Evolutionary conservation across 2,113 vertebrate genomes (phyloP).

Genomic region (Sakesphorus luctuosus): DNA sequence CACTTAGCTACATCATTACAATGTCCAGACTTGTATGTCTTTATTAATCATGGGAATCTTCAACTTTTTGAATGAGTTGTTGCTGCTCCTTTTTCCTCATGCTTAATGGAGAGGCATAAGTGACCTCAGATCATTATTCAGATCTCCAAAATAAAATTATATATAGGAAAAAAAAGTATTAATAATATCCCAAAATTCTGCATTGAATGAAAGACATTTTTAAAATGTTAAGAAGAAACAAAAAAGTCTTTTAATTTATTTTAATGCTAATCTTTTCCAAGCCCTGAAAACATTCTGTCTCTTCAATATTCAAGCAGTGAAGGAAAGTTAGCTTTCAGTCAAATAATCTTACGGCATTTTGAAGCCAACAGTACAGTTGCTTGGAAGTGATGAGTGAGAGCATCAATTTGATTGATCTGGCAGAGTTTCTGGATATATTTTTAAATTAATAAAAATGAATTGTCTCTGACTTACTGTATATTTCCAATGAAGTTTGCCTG

Average conservation of each 20-base stretch:
- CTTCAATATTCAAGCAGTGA: neutral
- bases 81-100: neutral
- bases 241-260: neutral
- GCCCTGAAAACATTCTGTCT: neutral
- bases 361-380: neutral
- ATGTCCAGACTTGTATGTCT: neutral
- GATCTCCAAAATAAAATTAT: neutral
- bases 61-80: neutral
- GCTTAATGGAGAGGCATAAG: neutral
- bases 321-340: neutral
- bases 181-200: neutral
- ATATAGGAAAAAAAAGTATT: neutral
- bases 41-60: neutral
- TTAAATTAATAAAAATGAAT: conserved; percentile 21
- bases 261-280: neutral
- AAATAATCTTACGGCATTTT: neutral
- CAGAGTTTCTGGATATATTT: neutral
- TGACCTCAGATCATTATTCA: neutral
- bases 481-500: neutral
- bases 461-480: neutral
- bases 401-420: conserved; percentile 5
- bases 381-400: neutral
- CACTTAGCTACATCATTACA: neutral
- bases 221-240: neutral
- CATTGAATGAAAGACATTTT: neutral